These are phyloP conservation scores for Buathra laborator DNA, from an alignment of 2,888 invertebrate genomes.

Conservation along the genomic window DNA sequence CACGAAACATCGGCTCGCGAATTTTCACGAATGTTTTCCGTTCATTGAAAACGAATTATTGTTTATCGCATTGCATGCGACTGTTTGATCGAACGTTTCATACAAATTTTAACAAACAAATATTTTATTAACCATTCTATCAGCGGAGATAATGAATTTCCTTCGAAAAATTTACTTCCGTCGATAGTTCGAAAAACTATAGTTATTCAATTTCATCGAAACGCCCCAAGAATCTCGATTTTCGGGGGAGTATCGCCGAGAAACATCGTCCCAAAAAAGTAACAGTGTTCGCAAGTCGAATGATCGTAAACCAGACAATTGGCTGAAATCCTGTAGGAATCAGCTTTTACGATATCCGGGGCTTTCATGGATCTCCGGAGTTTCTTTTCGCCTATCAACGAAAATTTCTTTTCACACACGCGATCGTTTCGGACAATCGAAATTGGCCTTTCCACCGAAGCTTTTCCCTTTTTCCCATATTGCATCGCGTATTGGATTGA, in stretches of 20 bases:
- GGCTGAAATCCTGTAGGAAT: conserved; percentile 9
- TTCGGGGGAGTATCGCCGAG: background rate
- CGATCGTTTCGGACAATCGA: conserved; percentile 3
- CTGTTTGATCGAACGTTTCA: too few relatives aligned
- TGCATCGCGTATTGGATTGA: conserved; percentile 2
- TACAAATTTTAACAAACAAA: too few relatives aligned
- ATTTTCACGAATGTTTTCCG: background rate
- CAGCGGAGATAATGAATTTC: too few relatives aligned
- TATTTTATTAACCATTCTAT: too few relatives aligned
- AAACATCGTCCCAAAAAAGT: background rate
- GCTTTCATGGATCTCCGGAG: background rate
- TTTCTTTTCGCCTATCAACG: background rate
- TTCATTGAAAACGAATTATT: background rate
- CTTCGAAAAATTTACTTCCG: too few relatives aligned
- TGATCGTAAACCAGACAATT: conserved; percentile 17
- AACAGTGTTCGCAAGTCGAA: background rate
- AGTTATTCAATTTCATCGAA: background rate
- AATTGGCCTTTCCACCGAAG: background rate
- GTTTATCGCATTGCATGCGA: too few relatives aligned
- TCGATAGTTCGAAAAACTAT: background rate
- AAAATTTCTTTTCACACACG: background rate
- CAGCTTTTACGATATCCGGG: conserved; percentile 10
- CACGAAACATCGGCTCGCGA: conserved; percentile 11
- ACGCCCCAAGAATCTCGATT: background rate
- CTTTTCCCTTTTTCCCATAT: background rate